Conservation (phyloP, 2,888 invertebrate species). For the Hydraecia micacea region DNA sequence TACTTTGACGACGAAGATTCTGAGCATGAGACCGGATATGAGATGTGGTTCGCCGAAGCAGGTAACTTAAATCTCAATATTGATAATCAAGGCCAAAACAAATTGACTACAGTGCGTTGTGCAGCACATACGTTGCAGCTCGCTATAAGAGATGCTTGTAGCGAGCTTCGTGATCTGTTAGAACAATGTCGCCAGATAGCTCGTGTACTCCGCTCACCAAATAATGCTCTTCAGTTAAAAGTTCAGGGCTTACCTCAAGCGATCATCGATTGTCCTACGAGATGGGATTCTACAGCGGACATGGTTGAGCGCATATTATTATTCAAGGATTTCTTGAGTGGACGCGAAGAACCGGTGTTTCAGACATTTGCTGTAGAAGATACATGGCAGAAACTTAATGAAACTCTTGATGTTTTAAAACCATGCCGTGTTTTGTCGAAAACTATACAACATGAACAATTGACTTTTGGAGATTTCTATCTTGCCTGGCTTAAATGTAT, state of each 20-base stretch:
- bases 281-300: conserved; percentile 28
- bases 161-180: conserved; percentile 20
- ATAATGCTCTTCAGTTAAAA: conserved; percentile 14
- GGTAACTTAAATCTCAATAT: conserved; percentile 19
- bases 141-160: conserved; percentile 22
- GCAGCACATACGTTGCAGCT: conserved; percentile 30
- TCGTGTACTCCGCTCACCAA: conserved; percentile 18
- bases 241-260: conserved; percentile 23
- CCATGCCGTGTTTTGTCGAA: conserved; percentile 17
- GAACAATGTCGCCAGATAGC: conserved; percentile 24
- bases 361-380: conserved; percentile 14
- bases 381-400: conserved; percentile 13
- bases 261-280: conserved; percentile 19
- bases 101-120: conserved; percentile 33
- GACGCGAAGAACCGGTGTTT: background rate
- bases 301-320: conserved; percentile 20
- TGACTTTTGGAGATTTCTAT: background rate
- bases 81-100: conserved; percentile 20
- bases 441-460: conserved; percentile 7
- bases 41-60: conserved; percentile 20
- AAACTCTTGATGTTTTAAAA: conserved; percentile 18
- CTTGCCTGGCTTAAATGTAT: no score
- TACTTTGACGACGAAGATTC: conserved; percentile 16
- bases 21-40: conserved; percentile 12
- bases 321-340: conserved; percentile 26